phyloP scores from a whole-genome alignment of 2,797 vertebrate species.

The Micrastur ruficollis region DNA sequence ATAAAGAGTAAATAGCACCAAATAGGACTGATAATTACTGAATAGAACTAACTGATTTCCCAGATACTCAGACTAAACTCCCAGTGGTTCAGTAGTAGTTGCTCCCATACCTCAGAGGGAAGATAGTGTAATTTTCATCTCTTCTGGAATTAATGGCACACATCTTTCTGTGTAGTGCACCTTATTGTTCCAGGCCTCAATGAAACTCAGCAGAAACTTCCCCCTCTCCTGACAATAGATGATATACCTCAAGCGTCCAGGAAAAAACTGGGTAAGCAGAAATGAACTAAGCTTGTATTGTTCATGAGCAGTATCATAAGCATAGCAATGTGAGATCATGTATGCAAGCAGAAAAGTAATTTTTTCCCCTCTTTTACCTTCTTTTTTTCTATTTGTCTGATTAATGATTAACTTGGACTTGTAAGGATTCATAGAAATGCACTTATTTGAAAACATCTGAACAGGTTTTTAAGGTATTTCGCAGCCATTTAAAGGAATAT shows the following conservation, averaged over 20 bases:
- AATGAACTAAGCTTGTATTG: neutral
- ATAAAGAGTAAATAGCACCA: neutral
- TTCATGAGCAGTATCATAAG: neutral
- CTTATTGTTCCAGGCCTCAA: conserved; percentile 77
- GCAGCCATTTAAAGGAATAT: neutral
- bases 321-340: rapidly evolving
- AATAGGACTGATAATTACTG: neutral
- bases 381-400: neutral
- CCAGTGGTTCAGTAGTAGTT: neutral
- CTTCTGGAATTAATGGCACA: neutral
- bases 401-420: neutral
- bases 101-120: neutral
- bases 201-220: conserved; percentile 71
- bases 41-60: neutral
- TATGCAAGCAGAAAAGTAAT: neutral
- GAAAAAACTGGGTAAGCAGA: conserved; percentile 70
- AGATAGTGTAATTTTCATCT: neutral
- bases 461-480: neutral
- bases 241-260: conserved; percentile 71
- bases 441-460: neutral
- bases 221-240: conserved; percentile 67
- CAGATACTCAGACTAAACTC: neutral
- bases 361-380: neutral
- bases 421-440: neutral
- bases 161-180: conserved; percentile 69